phyloP scores from a whole-genome alignment of 1,140 invertebrate species.

The Goniozus legneri region DNA sequence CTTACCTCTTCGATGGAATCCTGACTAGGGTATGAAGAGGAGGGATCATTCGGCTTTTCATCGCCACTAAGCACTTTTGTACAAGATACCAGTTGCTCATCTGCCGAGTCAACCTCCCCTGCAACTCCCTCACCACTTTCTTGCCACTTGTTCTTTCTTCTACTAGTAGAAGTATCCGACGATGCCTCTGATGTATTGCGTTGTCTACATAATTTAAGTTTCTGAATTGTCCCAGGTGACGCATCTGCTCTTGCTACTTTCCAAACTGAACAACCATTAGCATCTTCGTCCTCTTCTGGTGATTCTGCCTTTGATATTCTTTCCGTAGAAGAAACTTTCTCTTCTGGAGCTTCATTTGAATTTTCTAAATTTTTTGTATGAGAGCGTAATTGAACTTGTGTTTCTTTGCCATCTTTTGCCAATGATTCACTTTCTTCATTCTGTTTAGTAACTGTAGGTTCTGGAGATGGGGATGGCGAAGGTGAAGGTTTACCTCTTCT shows the following conservation, averaged over 20 bases:
- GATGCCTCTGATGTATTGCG: constrained; percentile 47
- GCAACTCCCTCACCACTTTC: constrained; percentile 45
- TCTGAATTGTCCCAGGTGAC: constrained; percentile 55
- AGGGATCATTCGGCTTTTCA: constrained; percentile 39
- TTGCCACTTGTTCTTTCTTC: constrained; percentile 49
- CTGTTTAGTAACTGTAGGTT: constrained; percentile 30
- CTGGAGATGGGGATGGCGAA: constrained; percentile 42
- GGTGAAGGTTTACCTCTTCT: constrained; percentile 39
- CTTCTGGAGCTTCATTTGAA: constrained; percentile 10
- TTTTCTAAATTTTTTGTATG: constrained; percentile 17
- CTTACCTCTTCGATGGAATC: constrained; percentile 53
- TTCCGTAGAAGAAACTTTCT: constrained; percentile 22
- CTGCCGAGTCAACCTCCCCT: constrained; percentile 49
- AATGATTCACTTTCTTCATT: constrained; percentile 19
- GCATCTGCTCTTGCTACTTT: constrained; percentile 56
- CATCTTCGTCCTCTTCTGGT: constrained; percentile 30
- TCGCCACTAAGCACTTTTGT: constrained; percentile 27
- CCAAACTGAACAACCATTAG: constrained; percentile 46
- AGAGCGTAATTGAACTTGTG: constrained; percentile 3
- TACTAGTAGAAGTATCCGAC: constrained; percentile 41
- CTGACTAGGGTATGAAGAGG: constrained; percentile 45
- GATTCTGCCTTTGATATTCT: constrained; percentile 24
- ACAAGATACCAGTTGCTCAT: constrained; percentile 41
- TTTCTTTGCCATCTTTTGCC: constrained; percentile 18
- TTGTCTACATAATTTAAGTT: constrained; percentile 54